A percentile compares a stretch with the other conserved stretches of the same genome.
These are phyloP conservation scores for Bos javanicus DNA, from an alignment of 2,113 vertebrate genomes.

Conservation along the genomic window DNA sequence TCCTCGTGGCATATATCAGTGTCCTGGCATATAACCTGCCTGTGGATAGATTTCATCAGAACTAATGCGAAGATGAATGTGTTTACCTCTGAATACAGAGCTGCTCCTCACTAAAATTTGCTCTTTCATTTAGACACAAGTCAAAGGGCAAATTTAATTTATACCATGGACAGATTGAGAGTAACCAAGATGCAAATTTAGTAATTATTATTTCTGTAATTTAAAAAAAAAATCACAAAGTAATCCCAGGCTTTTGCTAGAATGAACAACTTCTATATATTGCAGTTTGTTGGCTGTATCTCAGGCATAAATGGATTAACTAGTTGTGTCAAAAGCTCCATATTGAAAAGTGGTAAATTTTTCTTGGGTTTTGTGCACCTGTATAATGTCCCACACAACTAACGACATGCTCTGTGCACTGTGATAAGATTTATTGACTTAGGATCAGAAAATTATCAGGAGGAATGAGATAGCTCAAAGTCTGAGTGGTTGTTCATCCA, in stretches of 20 bases:
- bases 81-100: conserved; percentile 56
- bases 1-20: background rate
- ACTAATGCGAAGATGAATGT: conserved; percentile 69
- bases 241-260: background rate
- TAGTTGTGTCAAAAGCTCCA: background rate
- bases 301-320: background rate
- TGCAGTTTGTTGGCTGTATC: background rate
- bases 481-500: background rate
- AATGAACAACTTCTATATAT: background rate
- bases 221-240: conserved; percentile 28
- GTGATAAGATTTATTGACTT: background rate
- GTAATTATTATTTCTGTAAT: conserved; percentile 55
- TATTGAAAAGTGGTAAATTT: background rate
- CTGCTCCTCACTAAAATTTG: conserved; percentile 8
- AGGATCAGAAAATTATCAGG: background rate
- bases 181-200: conserved; percentile 22
- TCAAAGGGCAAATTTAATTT: conserved; percentile 42
- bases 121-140: conserved; percentile 41
- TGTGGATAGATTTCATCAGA: conserved; percentile 62
- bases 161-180: conserved; percentile 19
- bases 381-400: background rate
- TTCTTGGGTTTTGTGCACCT: background rate
- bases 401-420: background rate
- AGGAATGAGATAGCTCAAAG: background rate
- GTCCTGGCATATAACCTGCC: conserved; percentile 59